Evolutionary conservation across 2,888 invertebrate genomes (phyloP).

Genomic region (Sepiola atlantica): DNA sequence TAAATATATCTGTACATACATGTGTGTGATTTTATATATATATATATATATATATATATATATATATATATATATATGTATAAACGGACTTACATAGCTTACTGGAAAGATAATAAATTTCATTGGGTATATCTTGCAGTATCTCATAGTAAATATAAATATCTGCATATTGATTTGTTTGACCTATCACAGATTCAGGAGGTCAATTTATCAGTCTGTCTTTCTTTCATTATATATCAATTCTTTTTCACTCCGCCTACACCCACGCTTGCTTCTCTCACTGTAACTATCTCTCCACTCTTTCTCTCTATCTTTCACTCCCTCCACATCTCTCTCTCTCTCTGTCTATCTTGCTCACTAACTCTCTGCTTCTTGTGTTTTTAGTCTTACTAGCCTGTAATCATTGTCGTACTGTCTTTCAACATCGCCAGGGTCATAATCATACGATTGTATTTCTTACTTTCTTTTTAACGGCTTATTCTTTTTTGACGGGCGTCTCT

Average conservation of each 20-base stretch:
- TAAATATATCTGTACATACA: not conserved
- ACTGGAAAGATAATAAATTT: not conserved
- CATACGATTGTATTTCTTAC: not conserved
- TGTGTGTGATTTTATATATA: too few relatives aligned
- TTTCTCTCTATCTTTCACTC: not conserved
- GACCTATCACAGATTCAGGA: not conserved
- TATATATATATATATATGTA: too few relatives aligned
- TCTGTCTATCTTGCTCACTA: not conserved
- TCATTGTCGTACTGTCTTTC: not conserved
- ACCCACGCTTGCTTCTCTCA: not conserved
- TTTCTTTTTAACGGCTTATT: not conserved
- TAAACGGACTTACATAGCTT: not conserved
- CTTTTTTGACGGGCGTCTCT: not conserved
- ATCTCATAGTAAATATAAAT: not conserved
- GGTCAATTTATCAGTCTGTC: not conserved
- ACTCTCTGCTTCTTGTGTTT: not conserved
- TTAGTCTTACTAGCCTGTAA: not conserved
- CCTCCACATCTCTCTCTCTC: too few relatives aligned
- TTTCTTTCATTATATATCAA: not conserved
- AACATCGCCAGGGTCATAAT: not conserved
- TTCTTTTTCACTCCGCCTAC: not conserved
- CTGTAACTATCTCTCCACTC: too few relatives aligned
- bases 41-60: too few relatives aligned
- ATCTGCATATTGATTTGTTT: not conserved
- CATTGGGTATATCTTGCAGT: not conserved